Evolutionary conservation across 2,113 vertebrate species (phyloP).

Genomic region (Scopus umbretta): DNA sequence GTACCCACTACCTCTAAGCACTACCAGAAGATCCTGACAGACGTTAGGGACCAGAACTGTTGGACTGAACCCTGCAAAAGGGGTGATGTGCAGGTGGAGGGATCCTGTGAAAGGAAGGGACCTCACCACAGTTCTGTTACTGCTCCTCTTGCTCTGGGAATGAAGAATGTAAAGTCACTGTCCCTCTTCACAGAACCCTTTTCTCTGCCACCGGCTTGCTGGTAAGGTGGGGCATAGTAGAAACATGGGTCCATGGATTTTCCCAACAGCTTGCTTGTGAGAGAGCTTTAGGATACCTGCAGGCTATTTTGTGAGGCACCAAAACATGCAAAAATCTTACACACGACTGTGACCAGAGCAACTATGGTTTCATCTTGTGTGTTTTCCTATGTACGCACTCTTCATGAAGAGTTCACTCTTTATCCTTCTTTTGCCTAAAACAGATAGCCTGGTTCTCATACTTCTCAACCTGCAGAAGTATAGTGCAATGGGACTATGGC

Average conservation of each 20-base stretch:
- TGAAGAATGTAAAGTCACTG: neutral
- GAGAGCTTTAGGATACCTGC: neutral
- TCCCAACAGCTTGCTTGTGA: neutral
- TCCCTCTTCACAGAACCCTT: neutral
- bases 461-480: constrained; percentile 24
- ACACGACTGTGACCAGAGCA: neutral
- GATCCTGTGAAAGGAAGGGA: neutral
- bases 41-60: neutral
- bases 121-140: neutral
- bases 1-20: neutral
- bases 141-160: neutral
- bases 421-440: constrained; percentile 54
- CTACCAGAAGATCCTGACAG: neutral
- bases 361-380: constrained; percentile 18
- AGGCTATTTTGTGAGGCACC: neutral
- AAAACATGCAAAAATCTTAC: neutral
- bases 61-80: neutral
- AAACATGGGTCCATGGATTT: neutral
- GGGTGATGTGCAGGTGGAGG: neutral
- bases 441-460: constrained; percentile 32
- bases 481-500: constrained; percentile 27
- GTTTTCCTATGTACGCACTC: neutral
- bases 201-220: neutral
- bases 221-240: neutral
- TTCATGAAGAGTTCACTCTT: constrained; percentile 18